Conservation (phyloP, 2,113 vertebrate species). For the Sander lucioperca region DNA sequence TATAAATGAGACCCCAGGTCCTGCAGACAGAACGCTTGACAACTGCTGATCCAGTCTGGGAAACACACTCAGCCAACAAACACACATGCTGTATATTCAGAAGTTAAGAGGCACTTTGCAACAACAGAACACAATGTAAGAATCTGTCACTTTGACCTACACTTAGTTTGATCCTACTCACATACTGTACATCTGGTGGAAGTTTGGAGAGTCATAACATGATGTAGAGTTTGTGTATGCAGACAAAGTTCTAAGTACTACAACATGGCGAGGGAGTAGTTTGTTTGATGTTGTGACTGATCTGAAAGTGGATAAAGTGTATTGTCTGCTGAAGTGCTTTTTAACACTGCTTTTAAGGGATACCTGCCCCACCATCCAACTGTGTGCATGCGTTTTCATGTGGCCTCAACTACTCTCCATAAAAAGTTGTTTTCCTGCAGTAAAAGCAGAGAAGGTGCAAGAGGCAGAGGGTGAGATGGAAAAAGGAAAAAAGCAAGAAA, state of each 20-base stretch:
- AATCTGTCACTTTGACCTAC: conserved; percentile 51
- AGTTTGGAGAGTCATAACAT: conserved; percentile 41
- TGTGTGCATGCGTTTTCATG: not conserved
- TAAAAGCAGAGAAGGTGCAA: conserved; percentile 27
- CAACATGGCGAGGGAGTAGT: conserved; percentile 36
- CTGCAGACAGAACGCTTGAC: conserved; percentile 43
- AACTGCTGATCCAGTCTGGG: conserved; percentile 47
- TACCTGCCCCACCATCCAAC: not conserved
- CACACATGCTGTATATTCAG: conserved; percentile 32
- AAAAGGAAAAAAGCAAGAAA: not conserved
- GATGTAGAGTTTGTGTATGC: conserved; percentile 20
- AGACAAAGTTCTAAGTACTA: conserved; percentile 29
- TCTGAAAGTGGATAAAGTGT: conserved; percentile 47
- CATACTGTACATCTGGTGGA: conserved; percentile 31
- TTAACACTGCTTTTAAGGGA: conserved; percentile 52
- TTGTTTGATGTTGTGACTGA: conserved; percentile 72
- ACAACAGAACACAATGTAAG: conserved; percentile 46
- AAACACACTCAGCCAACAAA: conserved; percentile 33
- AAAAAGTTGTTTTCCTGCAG: conserved; percentile 28
- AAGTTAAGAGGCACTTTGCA: conserved; percentile 56
- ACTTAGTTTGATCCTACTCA: conserved; percentile 60
- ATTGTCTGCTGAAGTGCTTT: conserved; percentile 59
- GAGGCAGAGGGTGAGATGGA: not conserved
- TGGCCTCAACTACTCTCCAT: conserved; percentile 20
- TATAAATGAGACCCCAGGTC: not conserved